Conservation (phyloP, 2,888 invertebrate species). For the Syrista parreyssii region DNA sequence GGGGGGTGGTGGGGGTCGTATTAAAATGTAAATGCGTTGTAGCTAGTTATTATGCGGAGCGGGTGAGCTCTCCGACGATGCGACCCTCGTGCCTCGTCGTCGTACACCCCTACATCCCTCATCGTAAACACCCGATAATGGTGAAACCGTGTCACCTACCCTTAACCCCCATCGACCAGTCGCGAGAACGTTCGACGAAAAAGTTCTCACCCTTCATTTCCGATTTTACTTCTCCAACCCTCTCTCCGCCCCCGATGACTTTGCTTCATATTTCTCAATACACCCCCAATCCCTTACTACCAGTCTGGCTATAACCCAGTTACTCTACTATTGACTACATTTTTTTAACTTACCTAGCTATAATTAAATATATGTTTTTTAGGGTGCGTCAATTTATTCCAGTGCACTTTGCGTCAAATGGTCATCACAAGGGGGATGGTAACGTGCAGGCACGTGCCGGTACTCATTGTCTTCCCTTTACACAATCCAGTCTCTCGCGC, state of each 20-base stretch:
- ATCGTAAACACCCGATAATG: constrained; percentile 58
- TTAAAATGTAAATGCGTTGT: constrained; percentile 57
- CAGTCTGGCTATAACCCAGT: too few species aligned
- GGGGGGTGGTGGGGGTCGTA: constrained; percentile 30
- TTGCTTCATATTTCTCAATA: not conserved
- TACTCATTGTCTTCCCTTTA: not conserved
- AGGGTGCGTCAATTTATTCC: too few species aligned
- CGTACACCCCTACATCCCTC: constrained; percentile 24
- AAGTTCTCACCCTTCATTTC: not conserved
- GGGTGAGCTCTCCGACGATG: constrained; percentile 33
- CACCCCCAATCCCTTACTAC: not conserved
- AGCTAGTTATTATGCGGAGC: constrained; percentile 54
- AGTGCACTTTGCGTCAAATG: too few species aligned
- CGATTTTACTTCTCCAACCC: not conserved
- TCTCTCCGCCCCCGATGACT: not conserved
- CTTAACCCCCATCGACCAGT: not conserved
- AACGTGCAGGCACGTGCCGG: not conserved
- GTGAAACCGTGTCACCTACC: constrained; percentile 53
- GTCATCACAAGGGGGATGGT: not conserved
- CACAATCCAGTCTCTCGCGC: constrained; percentile 1
- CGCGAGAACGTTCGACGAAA: constrained; percentile 10
- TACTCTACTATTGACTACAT: too few species aligned
- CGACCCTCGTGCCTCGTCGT: constrained; percentile 31
- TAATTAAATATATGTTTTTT: too few species aligned
- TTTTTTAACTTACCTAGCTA: too few species aligned